These are phyloP conservation scores for Cryptoleucopteryx plumbea DNA, from an alignment of 2,113 vertebrate genomes.

Conservation along the genomic window DNA sequence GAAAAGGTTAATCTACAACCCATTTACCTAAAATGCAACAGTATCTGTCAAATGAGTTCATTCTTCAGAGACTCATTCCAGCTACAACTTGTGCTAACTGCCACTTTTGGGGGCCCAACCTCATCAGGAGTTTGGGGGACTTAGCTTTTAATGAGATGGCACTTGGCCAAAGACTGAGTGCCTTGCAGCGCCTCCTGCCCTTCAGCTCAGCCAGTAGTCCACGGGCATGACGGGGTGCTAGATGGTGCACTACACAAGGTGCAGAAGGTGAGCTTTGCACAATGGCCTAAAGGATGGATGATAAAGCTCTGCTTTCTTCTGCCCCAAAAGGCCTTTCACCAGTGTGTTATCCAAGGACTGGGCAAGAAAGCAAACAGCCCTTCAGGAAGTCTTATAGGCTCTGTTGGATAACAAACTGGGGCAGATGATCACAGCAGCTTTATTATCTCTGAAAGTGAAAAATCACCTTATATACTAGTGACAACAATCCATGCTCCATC, in stretches of 20 bases:
- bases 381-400: neutral
- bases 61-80: neutral
- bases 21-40: neutral
- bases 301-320: neutral
- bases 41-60: neutral
- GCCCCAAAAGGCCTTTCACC: neutral
- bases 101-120: neutral
- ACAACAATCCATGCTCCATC: neutral
- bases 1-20: neutral
- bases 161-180: neutral
- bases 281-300: neutral
- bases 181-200: neutral
- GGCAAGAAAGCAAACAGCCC: neutral
- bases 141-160: neutral
- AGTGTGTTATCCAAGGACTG: neutral
- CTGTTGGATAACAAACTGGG: neutral
- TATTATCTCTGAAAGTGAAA: neutral
- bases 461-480: neutral
- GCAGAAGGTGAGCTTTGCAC: neutral
- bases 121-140: neutral
- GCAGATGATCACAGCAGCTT: neutral
- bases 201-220: neutral
- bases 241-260: neutral
- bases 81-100: neutral
- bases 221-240: fast-evolving